Evolutionary conservation across 2,113 vertebrate species (phyloP).

Genomic region (Phalacrocorax brasilianus): DNA sequence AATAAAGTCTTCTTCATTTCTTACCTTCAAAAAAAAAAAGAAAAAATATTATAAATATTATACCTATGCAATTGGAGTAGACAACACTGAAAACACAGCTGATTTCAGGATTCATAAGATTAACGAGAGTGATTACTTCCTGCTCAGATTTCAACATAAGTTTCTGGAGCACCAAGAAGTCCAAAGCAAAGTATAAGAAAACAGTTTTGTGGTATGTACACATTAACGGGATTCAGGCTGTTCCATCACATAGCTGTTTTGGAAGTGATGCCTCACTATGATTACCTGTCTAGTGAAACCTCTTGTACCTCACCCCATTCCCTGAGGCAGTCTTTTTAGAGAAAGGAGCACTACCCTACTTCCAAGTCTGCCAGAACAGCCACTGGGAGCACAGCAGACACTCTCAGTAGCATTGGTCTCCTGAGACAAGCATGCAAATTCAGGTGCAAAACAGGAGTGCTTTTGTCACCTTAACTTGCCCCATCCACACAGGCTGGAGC

Average conservation of each 20-base stretch:
- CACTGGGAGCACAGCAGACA: not conserved
- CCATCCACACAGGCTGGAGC: not conserved
- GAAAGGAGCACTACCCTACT: not conserved
- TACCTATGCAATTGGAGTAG: not conserved
- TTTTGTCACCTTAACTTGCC: not conserved
- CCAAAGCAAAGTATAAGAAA: not conserved
- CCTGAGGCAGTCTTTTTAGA: not conserved
- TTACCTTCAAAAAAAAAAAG: slow-evolving; percentile 77
- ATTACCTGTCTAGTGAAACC: not conserved
- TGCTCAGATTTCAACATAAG: not conserved
- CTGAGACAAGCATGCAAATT: not conserved
- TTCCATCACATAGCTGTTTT: not conserved
- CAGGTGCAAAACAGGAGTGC: not conserved
- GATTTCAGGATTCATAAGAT: not conserved
- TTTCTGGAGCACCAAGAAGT: not conserved
- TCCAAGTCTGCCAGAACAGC: not conserved
- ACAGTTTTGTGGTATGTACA: not conserved
- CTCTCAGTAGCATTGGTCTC: not conserved
- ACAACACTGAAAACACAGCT: not conserved
- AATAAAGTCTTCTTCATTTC: slow-evolving; percentile 91
- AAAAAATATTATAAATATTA: not conserved
- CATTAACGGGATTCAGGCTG: not conserved
- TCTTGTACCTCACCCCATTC: not conserved
- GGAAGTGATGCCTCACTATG: not conserved
- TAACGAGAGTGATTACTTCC: not conserved